Evolutionary conservation across 2,888 invertebrate genomes (phyloP), one percentile per base, ranked within the genome.

Genomic region (Parapristionchus giblindavisi): DNA sequence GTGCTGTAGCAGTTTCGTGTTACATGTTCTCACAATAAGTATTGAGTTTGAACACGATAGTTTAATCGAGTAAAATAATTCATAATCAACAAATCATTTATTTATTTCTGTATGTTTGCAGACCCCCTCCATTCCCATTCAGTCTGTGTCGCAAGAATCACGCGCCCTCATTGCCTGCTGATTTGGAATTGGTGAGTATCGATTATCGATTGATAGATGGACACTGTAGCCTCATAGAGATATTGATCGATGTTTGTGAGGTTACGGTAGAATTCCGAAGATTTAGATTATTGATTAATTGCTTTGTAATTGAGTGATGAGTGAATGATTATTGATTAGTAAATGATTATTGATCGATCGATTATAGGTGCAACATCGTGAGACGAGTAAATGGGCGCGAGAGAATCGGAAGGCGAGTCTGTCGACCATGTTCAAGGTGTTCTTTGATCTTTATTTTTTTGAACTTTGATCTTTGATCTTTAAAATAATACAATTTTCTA

Each of bases 81-180:
- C n/a, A n/a, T n/a, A n/a, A n/a, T n/a, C n/a, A n/a, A n/a, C n/a
- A n/a, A n/a, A n/a, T n/a, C n/a, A n/a, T n/a, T n/a, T n/a, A n/a
- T n/a, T n/a, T 56, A 8, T n/a, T 24, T 21, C 14, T 11, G 6
- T 17, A 11, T 8, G 21, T 0, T 54, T 68, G 3, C 72, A 84
- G 86, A 38, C 80, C 83, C 17, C 87, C 87, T 63, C 87, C 87
- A 32, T 87, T 85, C 77, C 87, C 87, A 21, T 87, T 87, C 81
- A 85, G 80, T 54, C 68, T 85, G 56, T 87, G 83, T 76, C 79
- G 83, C 17, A 84, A 85, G 66, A 85, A 85, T 76, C 83, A 87
- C 56, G 81, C 81, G 65, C 81, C 81, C 27, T 80, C 81, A n/a
- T 77, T 87, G 48, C 87, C 87, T 21, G 83, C 85, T 14, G 88